Conservation (phyloP, 2,797 vertebrate species). For the Limosa lapponica region DNA sequence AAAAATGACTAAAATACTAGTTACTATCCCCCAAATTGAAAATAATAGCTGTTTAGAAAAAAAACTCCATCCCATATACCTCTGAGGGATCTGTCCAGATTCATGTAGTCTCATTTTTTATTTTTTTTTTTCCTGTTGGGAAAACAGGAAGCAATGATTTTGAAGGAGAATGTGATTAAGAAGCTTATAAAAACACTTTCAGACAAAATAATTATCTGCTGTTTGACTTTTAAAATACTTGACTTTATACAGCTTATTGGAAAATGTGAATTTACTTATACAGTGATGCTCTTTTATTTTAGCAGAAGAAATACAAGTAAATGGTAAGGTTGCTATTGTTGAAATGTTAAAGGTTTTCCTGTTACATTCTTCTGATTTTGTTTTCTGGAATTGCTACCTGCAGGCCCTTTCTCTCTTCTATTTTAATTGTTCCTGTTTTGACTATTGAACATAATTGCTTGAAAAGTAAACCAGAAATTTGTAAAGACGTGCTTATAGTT, state of each 20-base stretch:
- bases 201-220: not conserved
- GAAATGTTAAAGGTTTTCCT: not conserved
- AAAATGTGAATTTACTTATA: not conserved
- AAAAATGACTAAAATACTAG: not conserved
- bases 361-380: not conserved
- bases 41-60: not conserved
- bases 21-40: not conserved
- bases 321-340: not conserved
- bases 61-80: accelerated
- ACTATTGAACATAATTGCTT: not conserved
- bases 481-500: not conserved
- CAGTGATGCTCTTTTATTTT: not conserved
- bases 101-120: not conserved
- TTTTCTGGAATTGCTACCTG: not conserved
- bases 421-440: not conserved
- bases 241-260: not conserved
- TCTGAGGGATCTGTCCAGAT: not conserved
- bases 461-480: not conserved
- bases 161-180: not conserved
- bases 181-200: not conserved
- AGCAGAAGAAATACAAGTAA: not conserved
- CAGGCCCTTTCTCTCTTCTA: not conserved
- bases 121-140: not conserved
- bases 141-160: not conserved
- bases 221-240: not conserved